These are phyloP conservation scores for Hiodon alosoides DNA, from an alignment of 2,113 vertebrate species.

Conservation along the genomic window DNA sequence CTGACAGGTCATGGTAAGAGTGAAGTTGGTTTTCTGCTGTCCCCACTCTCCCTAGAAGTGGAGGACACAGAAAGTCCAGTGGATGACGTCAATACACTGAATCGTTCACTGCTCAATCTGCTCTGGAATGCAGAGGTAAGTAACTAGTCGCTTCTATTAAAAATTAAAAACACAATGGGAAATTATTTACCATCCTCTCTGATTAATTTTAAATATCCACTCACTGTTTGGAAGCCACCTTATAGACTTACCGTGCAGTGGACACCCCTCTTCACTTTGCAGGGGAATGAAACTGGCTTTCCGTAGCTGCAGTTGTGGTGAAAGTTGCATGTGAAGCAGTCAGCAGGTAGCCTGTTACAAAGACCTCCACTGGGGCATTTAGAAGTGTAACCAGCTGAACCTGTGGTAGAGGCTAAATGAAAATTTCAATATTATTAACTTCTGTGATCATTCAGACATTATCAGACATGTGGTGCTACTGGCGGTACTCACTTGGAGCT, in stretches of 20 bases:
- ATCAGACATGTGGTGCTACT: neutral
- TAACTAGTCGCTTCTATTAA: too few relatives aligned
- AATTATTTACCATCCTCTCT: neutral
- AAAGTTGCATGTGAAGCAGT: slow-evolving; percentile 75
- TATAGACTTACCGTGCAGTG: slow-evolving; percentile 79
- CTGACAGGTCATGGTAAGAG: slow-evolving; percentile 77
- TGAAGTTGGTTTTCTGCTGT: slow-evolving; percentile 67
- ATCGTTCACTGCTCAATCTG: too few relatives aligned
- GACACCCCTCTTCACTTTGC: slow-evolving; percentile 70
- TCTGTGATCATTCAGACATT: neutral
- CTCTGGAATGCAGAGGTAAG: too few relatives aligned
- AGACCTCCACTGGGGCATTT: slow-evolving; percentile 83
- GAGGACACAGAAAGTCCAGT: neutral
- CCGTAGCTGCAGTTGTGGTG: slow-evolving; percentile 84
- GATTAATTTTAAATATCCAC: neutral
- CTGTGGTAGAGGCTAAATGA: slow-evolving; percentile 42
- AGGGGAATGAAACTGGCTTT: slow-evolving; percentile 70
- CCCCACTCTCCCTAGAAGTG: slow-evolving; percentile 64
- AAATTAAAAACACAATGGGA: too few relatives aligned
- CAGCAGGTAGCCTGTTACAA: slow-evolving; percentile 75
- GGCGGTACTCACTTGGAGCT: slow-evolving; percentile 47
- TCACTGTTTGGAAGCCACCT: neutral
- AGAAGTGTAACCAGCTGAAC: slow-evolving; percentile 38
- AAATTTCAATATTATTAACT: neutral
- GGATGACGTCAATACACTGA: too few relatives aligned